Evolutionary conservation across 2,797 vertebrate genomes (phyloP), one percentile per base, ranked within the genome.

Genomic region (Saxicola maurus): DNA sequence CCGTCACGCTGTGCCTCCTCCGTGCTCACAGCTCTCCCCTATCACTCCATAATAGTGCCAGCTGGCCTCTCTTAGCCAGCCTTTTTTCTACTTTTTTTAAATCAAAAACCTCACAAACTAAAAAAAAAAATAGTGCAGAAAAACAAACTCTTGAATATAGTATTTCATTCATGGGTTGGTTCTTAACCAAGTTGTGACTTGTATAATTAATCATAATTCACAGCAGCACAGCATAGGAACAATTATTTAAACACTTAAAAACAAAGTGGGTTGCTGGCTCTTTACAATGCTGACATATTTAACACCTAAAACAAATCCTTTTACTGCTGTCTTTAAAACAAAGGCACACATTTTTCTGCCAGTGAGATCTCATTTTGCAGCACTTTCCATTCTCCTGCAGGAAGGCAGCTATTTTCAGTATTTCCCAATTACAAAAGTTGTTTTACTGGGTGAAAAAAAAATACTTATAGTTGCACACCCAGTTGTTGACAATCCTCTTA

Each of bases 291-390:
- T 89, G 86, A 90, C 75, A 86, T 82, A 90, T 82, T 95, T 93
- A 93, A 82, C 56, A 88, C 33, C 74, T 60, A 92, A 89, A 93
- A n/a, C 74, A 88, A 95, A 92, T 92, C 76, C 43, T 90, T 89
- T 73, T 94, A 93, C 35, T 68, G 81, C 75, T 77, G 82, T 60
- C 75, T 89, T 91, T 82, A 87, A 93, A 90, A 94, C 62, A 95
- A 93, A 93, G 49, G 28, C 49, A 48, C 68, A 64, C 25, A 48
- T 92, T 91, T 94, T 92, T 64, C 79, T 57, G 69, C 0, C 0
- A 69, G 38, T 2, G 1, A 89, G 85, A 77, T 91, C 66, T 75
- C 60, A 16, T 46, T 83, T 19, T 86, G 82, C 74, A 86, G 78
- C 53, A 53, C 45, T 86, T 80, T 61, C 57, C 51, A 86, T 18